Evolutionary conservation across 2,797 vertebrate species (phyloP).

Genomic region (Emys orbicularis): DNA sequence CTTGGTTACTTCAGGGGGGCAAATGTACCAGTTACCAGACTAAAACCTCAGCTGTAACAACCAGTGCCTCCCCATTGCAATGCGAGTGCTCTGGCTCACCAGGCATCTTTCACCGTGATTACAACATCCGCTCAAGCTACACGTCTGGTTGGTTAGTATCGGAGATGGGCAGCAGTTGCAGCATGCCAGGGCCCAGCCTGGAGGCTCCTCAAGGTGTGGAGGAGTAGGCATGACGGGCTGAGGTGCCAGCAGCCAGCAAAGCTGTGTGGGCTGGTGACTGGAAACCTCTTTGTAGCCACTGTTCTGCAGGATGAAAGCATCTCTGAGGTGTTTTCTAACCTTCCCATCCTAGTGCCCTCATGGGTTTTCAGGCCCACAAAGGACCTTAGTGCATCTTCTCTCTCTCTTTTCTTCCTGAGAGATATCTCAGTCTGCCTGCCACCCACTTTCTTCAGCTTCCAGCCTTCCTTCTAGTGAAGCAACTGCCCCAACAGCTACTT

Average conservation of each 20-base stretch:
- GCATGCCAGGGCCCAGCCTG: background rate
- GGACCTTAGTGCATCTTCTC: background rate
- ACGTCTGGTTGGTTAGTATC: background rate
- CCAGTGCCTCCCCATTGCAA: background rate
- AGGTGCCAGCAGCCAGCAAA: background rate
- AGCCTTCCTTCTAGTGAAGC: background rate
- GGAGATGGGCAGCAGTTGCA: background rate
- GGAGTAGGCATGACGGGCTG: background rate
- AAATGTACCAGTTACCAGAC: background rate
- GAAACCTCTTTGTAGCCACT: background rate
- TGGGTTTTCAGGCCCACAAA: background rate
- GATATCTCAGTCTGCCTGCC: accelerated
- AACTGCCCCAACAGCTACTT: background rate
- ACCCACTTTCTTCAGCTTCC: background rate
- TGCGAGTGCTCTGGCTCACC: background rate
- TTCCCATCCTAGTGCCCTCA: background rate
- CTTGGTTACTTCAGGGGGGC: background rate
- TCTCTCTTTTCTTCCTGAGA: background rate
- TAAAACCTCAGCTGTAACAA: background rate
- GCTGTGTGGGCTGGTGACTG: accelerated
- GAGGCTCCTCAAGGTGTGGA: background rate
- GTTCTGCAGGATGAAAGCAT: background rate
- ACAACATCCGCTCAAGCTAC: background rate
- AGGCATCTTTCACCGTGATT: background rate
- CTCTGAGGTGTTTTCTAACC: background rate